These are phyloP conservation scores for Nothobranchius kuhntae DNA, from an alignment of 2,113 vertebrate species.

Conservation along the genomic window DNA sequence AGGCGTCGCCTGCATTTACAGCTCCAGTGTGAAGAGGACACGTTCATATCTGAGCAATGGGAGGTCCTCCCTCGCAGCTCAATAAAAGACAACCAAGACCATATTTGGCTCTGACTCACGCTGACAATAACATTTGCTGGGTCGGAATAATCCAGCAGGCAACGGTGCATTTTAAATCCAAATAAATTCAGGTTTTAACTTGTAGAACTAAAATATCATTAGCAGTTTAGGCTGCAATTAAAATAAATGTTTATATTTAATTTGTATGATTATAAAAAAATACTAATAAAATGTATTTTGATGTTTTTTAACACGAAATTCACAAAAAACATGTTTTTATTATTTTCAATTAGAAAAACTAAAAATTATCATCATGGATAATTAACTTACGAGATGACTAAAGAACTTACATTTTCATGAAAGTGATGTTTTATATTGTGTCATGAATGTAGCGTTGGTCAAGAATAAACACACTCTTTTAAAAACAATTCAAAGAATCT, in stretches of 20 bases:
- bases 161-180: conserved; percentile 47
- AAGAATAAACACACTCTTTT: not conserved
- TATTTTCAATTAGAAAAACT: too few relatives aligned
- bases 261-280: too few relatives aligned
- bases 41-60: conserved; percentile 57
- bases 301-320: too few relatives aligned
- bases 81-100: conserved; percentile 67
- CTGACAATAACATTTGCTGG: conserved; percentile 59
- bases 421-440: too few relatives aligned
- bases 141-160: conserved; percentile 64
- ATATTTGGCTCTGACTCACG: conserved; percentile 74
- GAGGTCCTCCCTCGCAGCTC: conserved; percentile 64
- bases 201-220: not conserved
- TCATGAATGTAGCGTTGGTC: too few relatives aligned
- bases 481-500: not conserved
- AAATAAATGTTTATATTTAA: too few relatives aligned
- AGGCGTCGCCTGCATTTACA: conserved; percentile 59
- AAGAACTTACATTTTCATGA: too few relatives aligned
- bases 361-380: too few relatives aligned
- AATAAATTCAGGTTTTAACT: conserved; percentile 20
- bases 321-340: too few relatives aligned
- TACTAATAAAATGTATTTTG: too few relatives aligned
- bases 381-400: too few relatives aligned
- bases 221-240: too few relatives aligned
- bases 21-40: conserved; percentile 67